Percentiles rank a stretch among this genome's conserved stretches.
Evolutionary conservation across 2,888 invertebrate species (phyloP).

Genomic region (Dryobotodes eremita): DNA sequence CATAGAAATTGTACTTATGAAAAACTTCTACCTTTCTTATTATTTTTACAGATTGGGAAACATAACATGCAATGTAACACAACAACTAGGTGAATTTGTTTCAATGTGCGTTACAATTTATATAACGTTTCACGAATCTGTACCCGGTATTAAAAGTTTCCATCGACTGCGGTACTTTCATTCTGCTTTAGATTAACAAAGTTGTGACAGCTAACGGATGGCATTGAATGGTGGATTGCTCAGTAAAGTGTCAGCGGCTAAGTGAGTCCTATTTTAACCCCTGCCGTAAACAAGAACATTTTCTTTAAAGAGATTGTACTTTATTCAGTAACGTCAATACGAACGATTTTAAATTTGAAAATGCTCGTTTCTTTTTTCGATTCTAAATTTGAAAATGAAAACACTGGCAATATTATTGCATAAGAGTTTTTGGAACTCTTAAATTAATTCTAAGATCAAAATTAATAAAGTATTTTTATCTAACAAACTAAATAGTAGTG

Average conservation of each 20-base stretch:
- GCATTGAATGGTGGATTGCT: neutral
- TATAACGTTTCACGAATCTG: neutral
- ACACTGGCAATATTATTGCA: too few species aligned
- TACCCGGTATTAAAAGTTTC: conserved; percentile 4
- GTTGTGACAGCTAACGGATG: conserved; percentile 30
- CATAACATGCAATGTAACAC: neutral
- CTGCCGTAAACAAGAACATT: neutral
- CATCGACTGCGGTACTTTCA: conserved; percentile 8
- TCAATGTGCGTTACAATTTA: neutral
- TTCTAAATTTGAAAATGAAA: too few species aligned
- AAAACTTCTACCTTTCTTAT: neutral
- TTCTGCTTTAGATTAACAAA: conserved; percentile 32
- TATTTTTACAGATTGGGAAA: neutral
- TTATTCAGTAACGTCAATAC: too few species aligned
- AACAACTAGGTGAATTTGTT: neutral
- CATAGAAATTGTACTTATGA: neutral
- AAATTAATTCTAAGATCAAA: too few species aligned
- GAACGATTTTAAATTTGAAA: too few species aligned
- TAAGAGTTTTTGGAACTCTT: too few species aligned
- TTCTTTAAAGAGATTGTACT: neutral
- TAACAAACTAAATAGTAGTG: too few species aligned
- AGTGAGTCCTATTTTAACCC: neutral
- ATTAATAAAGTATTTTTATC: too few species aligned
- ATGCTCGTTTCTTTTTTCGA: too few species aligned
- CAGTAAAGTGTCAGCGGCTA: conserved; percentile 6